These are phyloP conservation scores for Sarcophaga rosellei DNA, from an alignment of 2,888 invertebrate genomes.

Conservation along the genomic window DNA sequence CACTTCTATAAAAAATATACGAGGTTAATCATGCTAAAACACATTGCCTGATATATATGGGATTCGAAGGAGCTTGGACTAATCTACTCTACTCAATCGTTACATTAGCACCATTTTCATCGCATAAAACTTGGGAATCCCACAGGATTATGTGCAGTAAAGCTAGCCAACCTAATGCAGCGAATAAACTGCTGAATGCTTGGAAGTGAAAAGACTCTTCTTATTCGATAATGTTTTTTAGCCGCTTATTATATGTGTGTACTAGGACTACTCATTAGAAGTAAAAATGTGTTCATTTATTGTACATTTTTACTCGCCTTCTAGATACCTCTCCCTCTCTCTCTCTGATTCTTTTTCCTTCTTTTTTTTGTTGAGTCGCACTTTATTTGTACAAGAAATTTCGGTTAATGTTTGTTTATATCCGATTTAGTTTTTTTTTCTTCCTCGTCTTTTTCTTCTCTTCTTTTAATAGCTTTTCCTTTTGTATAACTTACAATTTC, in stretches of 20 bases:
- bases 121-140: too few species aligned
- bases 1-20: too few species aligned
- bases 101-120: too few species aligned
- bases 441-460: not conserved
- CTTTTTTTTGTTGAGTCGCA: not conserved
- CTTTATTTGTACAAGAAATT: slow-evolving; percentile 32
- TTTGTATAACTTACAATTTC: not conserved
- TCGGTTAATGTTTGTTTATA: slow-evolving; percentile 18
- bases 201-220: too few species aligned
- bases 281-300: not conserved
- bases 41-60: too few species aligned
- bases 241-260: not conserved
- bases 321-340: too few species aligned
- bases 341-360: not conserved
- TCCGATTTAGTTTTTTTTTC: not conserved
- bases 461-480: not conserved
- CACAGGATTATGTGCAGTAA: too few species aligned
- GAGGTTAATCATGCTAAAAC: too few species aligned
- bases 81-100: too few species aligned
- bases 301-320: not conserved
- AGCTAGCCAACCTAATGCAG: too few species aligned
- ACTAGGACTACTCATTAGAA: not conserved
- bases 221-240: not conserved
- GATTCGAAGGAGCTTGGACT: too few species aligned
- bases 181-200: too few species aligned